Evolutionary conservation across 1,140 invertebrate species (phyloP), one percentile per base, ranked within the genome.

Genomic region (Aphidius ervi): DNA sequence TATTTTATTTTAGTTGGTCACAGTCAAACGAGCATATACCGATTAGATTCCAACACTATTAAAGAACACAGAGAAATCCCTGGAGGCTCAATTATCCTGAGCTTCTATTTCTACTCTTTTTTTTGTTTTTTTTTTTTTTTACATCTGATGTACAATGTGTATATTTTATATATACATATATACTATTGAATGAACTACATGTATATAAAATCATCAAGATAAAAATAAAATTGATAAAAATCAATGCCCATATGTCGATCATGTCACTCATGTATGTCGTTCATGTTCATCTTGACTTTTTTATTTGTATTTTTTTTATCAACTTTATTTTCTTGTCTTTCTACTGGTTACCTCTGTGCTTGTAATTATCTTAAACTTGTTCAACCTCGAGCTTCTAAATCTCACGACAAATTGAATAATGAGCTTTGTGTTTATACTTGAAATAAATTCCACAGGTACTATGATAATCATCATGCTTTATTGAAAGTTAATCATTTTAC

Each of bases 341-440:
- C 16, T 9, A 43, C 40, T 54, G 46, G 56, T 61, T 61, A 46
- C 59, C 59, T 16, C 59, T 56, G 54, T 56, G 59, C 54, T 49
- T 54, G 59, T 61, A 61, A 61, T 61, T 61, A 61, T 54, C 59
- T 23, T 42, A 42, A 40, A 31, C 23, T 31, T 31, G 23, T 31
- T 31, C 2, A 31, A 31, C 23, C 4, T 31, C 23, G 23, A 31
- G 23, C 2, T 31, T 31, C 23, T 31, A 31, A 31, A 31, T 47
- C 47, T 23, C 53, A 49, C 37, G 54, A 61, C 59, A 61, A 61
- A 61, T 61, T 61, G 59, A 61, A 61, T 61, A 61, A 61, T 46
- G 46, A 61, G 59, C 23, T 31, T 31, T 31, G 23, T 31, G 23
- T 31, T 31, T 31, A 31, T 31, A 31, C 23, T 31, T 31, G 4